These are phyloP conservation scores for Dallia pectoralis DNA, from an alignment of 2,797 vertebrate genomes.

Conservation along the genomic window DNA sequence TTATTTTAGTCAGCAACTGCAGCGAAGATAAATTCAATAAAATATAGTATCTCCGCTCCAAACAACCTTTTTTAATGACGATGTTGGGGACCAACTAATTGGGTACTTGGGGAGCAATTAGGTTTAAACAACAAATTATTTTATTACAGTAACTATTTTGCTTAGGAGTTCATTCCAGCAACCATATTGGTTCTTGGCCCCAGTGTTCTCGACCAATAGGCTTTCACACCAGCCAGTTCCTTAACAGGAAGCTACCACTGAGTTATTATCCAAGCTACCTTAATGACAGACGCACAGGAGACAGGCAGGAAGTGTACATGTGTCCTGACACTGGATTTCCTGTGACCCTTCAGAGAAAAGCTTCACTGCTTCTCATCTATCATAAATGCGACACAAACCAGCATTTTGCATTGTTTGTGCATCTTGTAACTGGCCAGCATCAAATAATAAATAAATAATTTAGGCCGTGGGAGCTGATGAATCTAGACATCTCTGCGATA, in stretches of 20 bases:
- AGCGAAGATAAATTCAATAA: too few relatives aligned
- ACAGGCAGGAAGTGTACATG: slow-evolving; percentile 5
- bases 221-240: not conserved
- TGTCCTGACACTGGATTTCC: slow-evolving; percentile 17
- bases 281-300: not conserved
- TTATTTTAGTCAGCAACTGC: too few relatives aligned
- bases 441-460: too few relatives aligned
- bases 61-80: too few relatives aligned
- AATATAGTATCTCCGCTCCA: too few relatives aligned
- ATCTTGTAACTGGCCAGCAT: not conserved
- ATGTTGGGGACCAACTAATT: too few relatives aligned
- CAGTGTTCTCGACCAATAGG: too few relatives aligned
- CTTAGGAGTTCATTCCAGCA: too few relatives aligned
- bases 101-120: too few relatives aligned
- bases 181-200: too few relatives aligned
- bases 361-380: slow-evolving; percentile 1
- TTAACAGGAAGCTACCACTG: not conserved
- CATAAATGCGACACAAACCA: slow-evolving; percentile 1
- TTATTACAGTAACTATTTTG: too few relatives aligned
- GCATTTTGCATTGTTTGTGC: slow-evolving; percentile 3
- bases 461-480: slow-evolving; percentile 14
- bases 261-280: not conserved
- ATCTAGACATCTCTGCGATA: slow-evolving; percentile 7
- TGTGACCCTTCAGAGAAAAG: not conserved
- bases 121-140: too few relatives aligned